Evolutionary conservation across 2,113 vertebrate species (phyloP).

Genomic region (Toxotes chatareus): DNA sequence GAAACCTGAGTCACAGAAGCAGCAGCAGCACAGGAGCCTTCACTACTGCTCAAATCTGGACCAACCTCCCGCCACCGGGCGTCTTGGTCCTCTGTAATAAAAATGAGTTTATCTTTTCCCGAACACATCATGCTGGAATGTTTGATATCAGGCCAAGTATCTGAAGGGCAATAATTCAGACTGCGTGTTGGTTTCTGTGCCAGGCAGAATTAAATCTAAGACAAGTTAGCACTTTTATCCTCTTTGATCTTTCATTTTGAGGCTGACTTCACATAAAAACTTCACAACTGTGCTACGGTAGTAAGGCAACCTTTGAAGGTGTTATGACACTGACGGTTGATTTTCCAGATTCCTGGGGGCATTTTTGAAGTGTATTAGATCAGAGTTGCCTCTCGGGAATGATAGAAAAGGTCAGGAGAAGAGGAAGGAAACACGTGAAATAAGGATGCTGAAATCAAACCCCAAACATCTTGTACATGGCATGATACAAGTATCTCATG

Average conservation of each 20-base stretch:
- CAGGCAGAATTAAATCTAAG: conserved; percentile 10
- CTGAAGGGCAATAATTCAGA: conserved; percentile 13
- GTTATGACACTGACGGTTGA: not conserved
- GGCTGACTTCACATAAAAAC: too few species aligned
- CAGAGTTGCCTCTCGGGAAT: not conserved
- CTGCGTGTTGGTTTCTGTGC: conserved; percentile 14
- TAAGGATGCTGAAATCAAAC: not conserved
- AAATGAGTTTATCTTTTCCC: not conserved
- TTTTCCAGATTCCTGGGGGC: too few species aligned
- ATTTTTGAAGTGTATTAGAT: too few species aligned
- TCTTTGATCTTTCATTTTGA: not conserved
- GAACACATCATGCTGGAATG: not conserved
- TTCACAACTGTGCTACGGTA: not conserved
- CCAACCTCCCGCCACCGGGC: not conserved
- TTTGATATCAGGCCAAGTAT: not conserved
- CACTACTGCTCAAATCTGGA: conserved; percentile 12
- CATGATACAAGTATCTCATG: not conserved
- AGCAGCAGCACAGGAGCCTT: not conserved
- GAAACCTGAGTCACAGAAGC: conserved; percentile 59
- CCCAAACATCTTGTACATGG: not conserved
- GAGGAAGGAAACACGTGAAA: not conserved
- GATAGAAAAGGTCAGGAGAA: not conserved
- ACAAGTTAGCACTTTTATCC: not conserved
- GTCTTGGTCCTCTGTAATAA: not conserved
- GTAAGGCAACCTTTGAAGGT: not conserved